Evolutionary conservation across 1,140 invertebrate genomes (phyloP).

Genomic region (Gryllus bimaculatus): DNA sequence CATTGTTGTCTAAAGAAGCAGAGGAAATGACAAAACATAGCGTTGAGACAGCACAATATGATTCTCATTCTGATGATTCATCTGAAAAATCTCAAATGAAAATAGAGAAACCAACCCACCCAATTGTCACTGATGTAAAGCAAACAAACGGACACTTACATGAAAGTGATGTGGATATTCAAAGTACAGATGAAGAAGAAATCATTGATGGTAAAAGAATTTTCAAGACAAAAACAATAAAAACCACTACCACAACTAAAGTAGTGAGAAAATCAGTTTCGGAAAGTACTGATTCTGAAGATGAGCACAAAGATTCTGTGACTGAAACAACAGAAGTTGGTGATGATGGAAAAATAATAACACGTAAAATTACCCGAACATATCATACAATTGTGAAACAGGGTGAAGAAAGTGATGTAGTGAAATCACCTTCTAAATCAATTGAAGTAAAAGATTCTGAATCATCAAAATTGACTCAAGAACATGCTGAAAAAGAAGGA

Average conservation of each 20-base stretch:
- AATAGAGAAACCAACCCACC: background rate
- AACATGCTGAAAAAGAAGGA: too few species aligned
- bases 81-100: background rate
- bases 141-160: background rate
- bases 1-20: background rate
- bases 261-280: background rate
- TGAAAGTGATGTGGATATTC: constrained; percentile 18
- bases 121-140: background rate
- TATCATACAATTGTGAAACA: background rate
- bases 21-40: background rate
- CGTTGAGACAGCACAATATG: too few species aligned
- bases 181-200: constrained; percentile 8
- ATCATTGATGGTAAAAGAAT: background rate
- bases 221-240: background rate
- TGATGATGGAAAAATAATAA: background rate
- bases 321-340: background rate
- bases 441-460: too few species aligned
- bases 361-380: background rate
- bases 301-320: background rate
- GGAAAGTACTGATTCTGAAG: constrained; percentile 12
- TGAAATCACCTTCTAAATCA: background rate
- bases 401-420: background rate
- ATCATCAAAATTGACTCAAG: too few species aligned
- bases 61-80: background rate
- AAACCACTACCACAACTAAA: constrained; percentile 24